Base-by-base conservation (phyloP, 92 coral and sea anemone species). In the Epizoanthus ramosus region DNA sequence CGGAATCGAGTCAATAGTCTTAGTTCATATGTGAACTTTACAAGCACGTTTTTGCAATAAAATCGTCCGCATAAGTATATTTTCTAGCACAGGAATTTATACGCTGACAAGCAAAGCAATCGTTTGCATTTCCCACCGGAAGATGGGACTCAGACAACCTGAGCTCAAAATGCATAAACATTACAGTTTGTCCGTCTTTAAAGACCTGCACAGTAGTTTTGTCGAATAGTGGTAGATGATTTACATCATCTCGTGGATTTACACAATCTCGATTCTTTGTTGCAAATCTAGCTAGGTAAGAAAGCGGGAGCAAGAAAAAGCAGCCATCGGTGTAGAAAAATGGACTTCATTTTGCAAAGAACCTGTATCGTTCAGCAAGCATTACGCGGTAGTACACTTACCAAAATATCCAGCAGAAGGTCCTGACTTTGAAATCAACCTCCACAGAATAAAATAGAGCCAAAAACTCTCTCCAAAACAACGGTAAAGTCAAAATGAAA, bases 281-380 rank as follows among this genome's bases (percentile, higher is more conserved):
- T 39, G 57, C 71, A 63, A 43, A 50, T 15, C 22, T 13, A 5
- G 1, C 35, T 39, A 21, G 41, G 15, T 66, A 37, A 31, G 68
- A 58, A 57, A 75, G 56, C 54, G 67, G 54, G 68, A 75, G 56
- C 65, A 61, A 61, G 65, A 2, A 43, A 59, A 21, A 43, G 41
- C 68, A 61, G 39, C 41, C 58, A 77, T 77, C 70, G 41, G 3
- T 15, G 2, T 50, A 9, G 79, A 9, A 5, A 53, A 73, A 16
- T 18, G 17, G 33, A 75, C 67, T 75, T 75, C 81, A 75, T 56
- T 75, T 59, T 77, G 70, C 61, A 41, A 58, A 37, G 58, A 59
- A 43, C 70, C 68, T 77, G 70, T 60, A 35, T 10, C 22, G 82
- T 69, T 41, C 19, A 65, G 57, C 82, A 15, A 43, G 15, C 58